phyloP scores from a whole-genome alignment of 2,888 invertebrate genomes.

The Leucania comma region DNA sequence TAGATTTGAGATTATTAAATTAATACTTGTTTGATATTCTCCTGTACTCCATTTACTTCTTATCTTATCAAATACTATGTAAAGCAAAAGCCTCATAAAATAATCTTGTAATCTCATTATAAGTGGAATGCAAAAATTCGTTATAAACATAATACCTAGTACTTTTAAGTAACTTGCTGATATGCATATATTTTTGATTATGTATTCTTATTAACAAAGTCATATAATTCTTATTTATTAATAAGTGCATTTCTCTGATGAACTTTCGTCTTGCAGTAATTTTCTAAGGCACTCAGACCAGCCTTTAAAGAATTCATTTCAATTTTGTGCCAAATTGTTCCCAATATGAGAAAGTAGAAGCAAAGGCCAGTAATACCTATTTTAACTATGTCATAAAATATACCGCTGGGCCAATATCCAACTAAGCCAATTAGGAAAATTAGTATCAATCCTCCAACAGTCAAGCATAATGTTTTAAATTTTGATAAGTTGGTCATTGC shows the following conservation, averaged over 20 bases:
- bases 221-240: constrained; percentile 17
- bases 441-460: constrained; percentile 87
- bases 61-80: constrained; percentile 17
- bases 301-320: constrained; percentile 95
- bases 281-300: constrained; percentile 93
- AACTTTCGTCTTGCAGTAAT: constrained; percentile 79
- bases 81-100: constrained; percentile 3
- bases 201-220: not conserved
- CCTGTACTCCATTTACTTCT: constrained; percentile 18
- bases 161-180: constrained; percentile 17
- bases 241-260: constrained; percentile 24
- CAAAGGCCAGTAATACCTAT: constrained; percentile 92
- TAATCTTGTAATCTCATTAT: constrained; percentile 20
- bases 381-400: constrained; percentile 90
- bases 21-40: constrained; percentile 27
- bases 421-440: constrained; percentile 89
- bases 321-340: constrained; percentile 95
- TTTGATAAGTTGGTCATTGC: constrained; percentile 88
- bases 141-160: constrained; percentile 1
- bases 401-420: constrained; percentile 86
- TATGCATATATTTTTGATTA: constrained; percentile 20
- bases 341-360: constrained; percentile 94
- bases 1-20: constrained; percentile 9
- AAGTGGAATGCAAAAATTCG: constrained; percentile 30
- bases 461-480: constrained; percentile 89